Evolutionary conservation across 2,797 vertebrate genomes (phyloP).

Genomic region (Acrocephalus scirpaceus): DNA sequence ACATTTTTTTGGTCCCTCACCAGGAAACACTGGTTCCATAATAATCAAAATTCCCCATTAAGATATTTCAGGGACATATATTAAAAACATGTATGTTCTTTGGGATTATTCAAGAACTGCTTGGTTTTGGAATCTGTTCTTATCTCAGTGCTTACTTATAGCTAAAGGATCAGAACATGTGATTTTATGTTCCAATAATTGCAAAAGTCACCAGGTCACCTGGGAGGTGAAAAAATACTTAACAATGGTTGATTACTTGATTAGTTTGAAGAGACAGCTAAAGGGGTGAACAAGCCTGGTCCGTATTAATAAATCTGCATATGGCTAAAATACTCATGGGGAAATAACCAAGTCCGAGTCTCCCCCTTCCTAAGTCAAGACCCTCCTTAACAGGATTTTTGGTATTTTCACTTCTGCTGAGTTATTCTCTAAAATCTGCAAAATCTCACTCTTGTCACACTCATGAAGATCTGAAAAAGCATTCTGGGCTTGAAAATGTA

Average conservation of each 20-base stretch:
- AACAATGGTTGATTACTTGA: not conserved
- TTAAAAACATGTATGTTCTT: not conserved
- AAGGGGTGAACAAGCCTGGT: not conserved
- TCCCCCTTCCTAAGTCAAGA: not conserved
- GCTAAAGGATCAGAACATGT: not conserved
- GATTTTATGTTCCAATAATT: not conserved
- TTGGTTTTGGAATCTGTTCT: not conserved
- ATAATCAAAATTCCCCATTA: not conserved
- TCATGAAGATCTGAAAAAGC: not conserved
- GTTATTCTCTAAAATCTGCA: not conserved
- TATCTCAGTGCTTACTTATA: not conserved
- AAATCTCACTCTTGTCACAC: not conserved
- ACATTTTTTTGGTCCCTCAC: not conserved
- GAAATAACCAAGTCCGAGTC: not conserved
- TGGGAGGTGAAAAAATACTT: not conserved
- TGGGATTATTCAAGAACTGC: not conserved
- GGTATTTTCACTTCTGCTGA: not conserved
- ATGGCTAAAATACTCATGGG: not conserved
- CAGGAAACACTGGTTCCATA: not conserved
- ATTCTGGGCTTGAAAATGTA: not conserved
- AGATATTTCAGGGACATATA: not conserved
- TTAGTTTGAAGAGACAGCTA: not conserved
- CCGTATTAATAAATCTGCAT: not conserved
- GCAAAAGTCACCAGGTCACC: not conserved
- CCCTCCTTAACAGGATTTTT: not conserved